phyloP scores from a whole-genome alignment of 2,888 invertebrate genomes.

The Meta bourneti region DNA sequence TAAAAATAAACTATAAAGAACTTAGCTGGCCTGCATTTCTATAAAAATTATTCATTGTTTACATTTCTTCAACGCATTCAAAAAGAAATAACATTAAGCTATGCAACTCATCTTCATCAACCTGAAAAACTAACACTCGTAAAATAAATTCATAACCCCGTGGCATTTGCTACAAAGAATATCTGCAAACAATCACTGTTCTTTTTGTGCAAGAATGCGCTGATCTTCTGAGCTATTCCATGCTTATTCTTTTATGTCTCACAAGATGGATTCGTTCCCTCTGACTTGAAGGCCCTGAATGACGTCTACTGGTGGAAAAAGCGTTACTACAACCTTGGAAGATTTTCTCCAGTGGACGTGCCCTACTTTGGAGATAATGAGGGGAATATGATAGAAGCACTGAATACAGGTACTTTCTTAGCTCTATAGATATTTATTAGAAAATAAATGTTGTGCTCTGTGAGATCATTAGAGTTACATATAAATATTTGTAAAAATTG shows the following conservation, averaged over 20 bases:
- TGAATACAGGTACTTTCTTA: not conserved
- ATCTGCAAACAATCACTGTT: not conserved
- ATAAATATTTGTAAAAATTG: too few relatives aligned
- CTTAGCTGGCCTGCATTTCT: too few relatives aligned
- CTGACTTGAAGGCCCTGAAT: conserved; percentile 40
- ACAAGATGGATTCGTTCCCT: conserved; percentile 59
- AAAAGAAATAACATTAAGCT: too few relatives aligned
- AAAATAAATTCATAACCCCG: not conserved
- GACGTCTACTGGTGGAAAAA: conserved; percentile 73
- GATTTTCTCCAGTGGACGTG: conserved; percentile 1
- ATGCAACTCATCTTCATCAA: too few relatives aligned
- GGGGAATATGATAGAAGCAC: not conserved
- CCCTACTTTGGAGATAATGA: conserved; percentile 19
- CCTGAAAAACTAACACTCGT: too few relatives aligned
- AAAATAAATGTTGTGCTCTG: too few relatives aligned
- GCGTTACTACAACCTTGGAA: conserved; percentile 29
- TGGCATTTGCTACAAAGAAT: not conserved
- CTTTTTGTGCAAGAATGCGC: not conserved
- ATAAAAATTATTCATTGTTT: too few relatives aligned
- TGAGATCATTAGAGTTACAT: too few relatives aligned
- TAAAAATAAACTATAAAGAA: too few relatives aligned
- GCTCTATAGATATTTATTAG: too few relatives aligned
- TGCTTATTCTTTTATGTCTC: not conserved
- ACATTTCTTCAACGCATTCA: too few relatives aligned
- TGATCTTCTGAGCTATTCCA: not conserved